A percentile compares a stretch with the other conserved stretches of the same genome.
These are phyloP conservation scores for Ennomos erosarius DNA, from an alignment of 2,888 invertebrate species.

Conservation along the genomic window DNA sequence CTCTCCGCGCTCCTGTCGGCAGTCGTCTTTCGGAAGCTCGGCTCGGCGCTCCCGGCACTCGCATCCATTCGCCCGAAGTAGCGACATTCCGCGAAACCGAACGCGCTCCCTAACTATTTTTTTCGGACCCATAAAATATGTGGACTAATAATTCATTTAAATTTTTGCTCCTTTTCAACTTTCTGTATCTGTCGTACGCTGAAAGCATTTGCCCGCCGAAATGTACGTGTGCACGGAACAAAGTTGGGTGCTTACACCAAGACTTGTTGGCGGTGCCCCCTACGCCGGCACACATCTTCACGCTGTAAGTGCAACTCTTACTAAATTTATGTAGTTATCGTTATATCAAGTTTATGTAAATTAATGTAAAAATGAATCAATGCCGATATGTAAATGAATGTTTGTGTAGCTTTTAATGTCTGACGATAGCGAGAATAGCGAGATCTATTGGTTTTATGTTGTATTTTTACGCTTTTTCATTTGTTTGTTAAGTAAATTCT, in stretches of 20 bases:
- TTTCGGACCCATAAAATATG: constrained; percentile 46
- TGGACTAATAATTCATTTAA: constrained; percentile 48
- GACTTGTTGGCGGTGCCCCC: constrained; percentile 62
- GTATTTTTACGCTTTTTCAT: constrained; percentile 37
- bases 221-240: constrained; percentile 65
- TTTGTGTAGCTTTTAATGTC: constrained; percentile 39
- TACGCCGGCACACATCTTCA: constrained; percentile 62
- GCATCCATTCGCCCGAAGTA: constrained; percentile 23
- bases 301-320: constrained; percentile 65
- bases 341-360: no score
- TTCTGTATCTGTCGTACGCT: constrained; percentile 45
- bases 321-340: constrained; percentile 1
- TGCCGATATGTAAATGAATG: constrained; percentile 47
- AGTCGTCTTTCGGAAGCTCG: constrained; percentile 5
- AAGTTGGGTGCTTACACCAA: constrained; percentile 66
- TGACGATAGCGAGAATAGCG: constrained; percentile 48
- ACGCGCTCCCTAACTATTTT: constrained; percentile 1
- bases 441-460: constrained; percentile 57
- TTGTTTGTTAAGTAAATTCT: no score
- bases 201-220: constrained; percentile 60
- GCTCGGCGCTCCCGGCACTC: constrained; percentile 9
- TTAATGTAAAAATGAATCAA: background rate
- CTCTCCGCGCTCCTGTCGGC: constrained; percentile 4
- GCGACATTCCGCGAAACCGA: constrained; percentile 13
- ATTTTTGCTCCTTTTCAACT: constrained; percentile 55